Percentiles rank a stretch among this genome's conserved stretches.
These are phyloP conservation scores for Atethmia centrago DNA, from an alignment of 2,888 invertebrate species.

Conservation along the genomic window DNA sequence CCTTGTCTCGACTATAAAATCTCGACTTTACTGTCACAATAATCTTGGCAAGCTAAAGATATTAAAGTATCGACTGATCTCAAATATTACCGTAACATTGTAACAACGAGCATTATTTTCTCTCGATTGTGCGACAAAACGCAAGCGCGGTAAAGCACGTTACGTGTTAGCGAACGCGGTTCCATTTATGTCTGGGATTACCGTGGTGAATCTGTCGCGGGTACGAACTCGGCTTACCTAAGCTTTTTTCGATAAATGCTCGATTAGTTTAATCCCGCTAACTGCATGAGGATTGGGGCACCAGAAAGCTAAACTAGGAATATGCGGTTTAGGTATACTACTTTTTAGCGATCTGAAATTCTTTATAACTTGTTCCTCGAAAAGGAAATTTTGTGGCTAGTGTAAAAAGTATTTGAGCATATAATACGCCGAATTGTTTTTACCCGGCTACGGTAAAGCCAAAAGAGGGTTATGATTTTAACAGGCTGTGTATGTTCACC, in stretches of 20 bases:
- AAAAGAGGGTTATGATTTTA: not conserved
- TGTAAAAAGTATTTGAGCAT: not conserved
- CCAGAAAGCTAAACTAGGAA: not conserved
- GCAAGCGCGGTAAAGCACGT: conserved; percentile 25
- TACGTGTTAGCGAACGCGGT: conserved; percentile 28
- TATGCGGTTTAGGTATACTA: not conserved
- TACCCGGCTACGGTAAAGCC: not conserved
- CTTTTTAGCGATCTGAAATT: not conserved
- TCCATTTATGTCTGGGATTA: conserved; percentile 51
- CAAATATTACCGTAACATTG: conserved; percentile 12
- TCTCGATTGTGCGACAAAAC: conserved; percentile 32
- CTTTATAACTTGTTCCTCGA: not conserved
- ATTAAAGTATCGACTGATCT: conserved; percentile 15
- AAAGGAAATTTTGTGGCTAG: not conserved
- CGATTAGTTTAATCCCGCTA: conserved; percentile 51
- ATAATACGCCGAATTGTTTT: not conserved
- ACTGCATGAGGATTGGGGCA: conserved; percentile 15
- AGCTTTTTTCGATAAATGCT: conserved; percentile 62
- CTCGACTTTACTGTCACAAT: conserved; percentile 1
- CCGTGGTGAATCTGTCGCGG: conserved; percentile 15
- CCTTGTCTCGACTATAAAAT: not conserved
- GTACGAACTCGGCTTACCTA: conserved; percentile 23
- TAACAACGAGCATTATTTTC: conserved; percentile 50
- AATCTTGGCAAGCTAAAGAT: conserved; percentile 10
- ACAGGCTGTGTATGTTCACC: not conserved